Base-by-base conservation (phyloP, 2,113 vertebrate genomes). In the Sprattus sprattus region DNA sequence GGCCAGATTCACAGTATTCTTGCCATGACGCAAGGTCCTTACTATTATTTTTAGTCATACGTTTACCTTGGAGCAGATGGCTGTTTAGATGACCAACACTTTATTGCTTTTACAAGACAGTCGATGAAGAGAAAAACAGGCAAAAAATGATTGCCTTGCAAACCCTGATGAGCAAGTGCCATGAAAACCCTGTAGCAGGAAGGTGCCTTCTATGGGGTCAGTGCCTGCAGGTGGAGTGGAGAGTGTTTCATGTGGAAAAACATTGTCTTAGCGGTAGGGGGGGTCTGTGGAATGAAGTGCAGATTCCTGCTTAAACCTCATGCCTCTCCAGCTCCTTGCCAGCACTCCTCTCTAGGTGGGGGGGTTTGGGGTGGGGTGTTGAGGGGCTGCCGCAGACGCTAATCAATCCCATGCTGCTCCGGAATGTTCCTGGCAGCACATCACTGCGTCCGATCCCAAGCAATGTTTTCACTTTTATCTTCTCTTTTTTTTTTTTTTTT, bases 391-490 rank as follows among this genome's bases (percentile, higher is more conserved):
- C 85, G 4, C 32, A 82, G 85, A 82, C 67, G 71, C 57, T 91
- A 90, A 90, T 91, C 87, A 88, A 81, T 86, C 83, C 87, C 90
- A 88, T 83, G 82, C 88, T 86, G 88, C 90, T 88, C 90, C 57
- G 91, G 92, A 92, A 89, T 92, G 92, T 93, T 91, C 91, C 88
- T 89, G 93, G 94, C 92, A 89, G 91, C 90, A 85, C 84, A 85
- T 86, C 85, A 81, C 84, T 84, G 83, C 57, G 83, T 20, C 89
- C 90, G 85, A 90, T 84, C 91, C 90, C 92, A 89, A 91, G 92
- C 89, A 92, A 93, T 96, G 92, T 94, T 95, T 95, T 96, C 93
- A 96, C 95, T 94, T 94, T 93, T 88, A 94, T 90, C 89, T 90
- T 89, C 82, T 86, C 49, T 88, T 75, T 86, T 49, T 46, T 83